These are phyloP conservation scores for Centroberyx gerrardi DNA, from an alignment of 2,797 vertebrate species.

Conservation along the genomic window DNA sequence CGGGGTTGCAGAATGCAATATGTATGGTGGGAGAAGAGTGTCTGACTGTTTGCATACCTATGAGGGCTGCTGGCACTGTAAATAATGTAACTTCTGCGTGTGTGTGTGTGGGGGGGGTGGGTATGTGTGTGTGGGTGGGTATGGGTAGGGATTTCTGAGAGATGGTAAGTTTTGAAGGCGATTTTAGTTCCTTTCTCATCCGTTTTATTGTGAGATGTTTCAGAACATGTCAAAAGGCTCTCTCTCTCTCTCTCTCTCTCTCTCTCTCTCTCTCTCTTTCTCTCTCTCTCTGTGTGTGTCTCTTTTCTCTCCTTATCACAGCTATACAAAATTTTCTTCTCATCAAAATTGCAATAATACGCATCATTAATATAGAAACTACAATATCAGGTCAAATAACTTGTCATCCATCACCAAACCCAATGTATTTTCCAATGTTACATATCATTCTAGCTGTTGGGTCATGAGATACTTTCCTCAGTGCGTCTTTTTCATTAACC, in stretches of 20 bases:
- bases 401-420: not conserved
- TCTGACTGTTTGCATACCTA: too few relatives aligned
- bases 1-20: too few relatives aligned
- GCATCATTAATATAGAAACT: too few relatives aligned
- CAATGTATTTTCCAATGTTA: not conserved
- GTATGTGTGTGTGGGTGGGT: not conserved
- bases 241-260: too few relatives aligned
- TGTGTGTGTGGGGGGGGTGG: not conserved
- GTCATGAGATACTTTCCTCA: not conserved
- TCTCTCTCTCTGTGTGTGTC: too few relatives aligned
- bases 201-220: too few relatives aligned
- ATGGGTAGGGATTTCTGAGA: not conserved
- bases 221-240: too few relatives aligned
- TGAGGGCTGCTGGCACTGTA: too few relatives aligned
- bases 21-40: too few relatives aligned
- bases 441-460: not conserved
- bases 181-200: too few relatives aligned
- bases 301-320: too few relatives aligned
- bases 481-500: not conserved
- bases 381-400: not conserved
- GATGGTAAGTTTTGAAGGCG: not conserved
- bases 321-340: not conserved
- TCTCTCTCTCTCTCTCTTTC: too few relatives aligned
- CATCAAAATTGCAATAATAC: not conserved
- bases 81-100: not conserved